Base-by-base conservation (phyloP, 64 coral and sea anemone species). In the Stylophora pistillata region DNA sequence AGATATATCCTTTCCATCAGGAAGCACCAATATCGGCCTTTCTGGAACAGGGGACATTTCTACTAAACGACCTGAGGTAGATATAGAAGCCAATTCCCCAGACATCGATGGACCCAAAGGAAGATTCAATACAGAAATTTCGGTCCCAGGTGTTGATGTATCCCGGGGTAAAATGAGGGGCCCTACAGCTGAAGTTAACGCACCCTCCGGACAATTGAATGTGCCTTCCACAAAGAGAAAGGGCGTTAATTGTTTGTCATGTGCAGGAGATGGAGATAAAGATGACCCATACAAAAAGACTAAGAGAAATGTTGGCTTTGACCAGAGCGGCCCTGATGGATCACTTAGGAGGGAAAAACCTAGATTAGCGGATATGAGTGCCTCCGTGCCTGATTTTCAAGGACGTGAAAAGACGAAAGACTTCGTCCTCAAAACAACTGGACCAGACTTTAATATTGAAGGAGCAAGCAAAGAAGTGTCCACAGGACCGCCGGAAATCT, bases 201-300 rank as follows among this genome's bases (percentile, higher is more conserved):
- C n/a, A n/a, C n/a, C n/a, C n/a, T n/a, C n/a, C n/a, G n/a, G n/a
- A 18, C 23, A 69, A 30, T 47, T 66, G 53, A 15, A 69, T 9
- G 5, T 27, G 5, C 61, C 60, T 15, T 69, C 62, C 10, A 27
- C 21, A 25, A 84, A 84, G 80, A 84, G 26, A 69, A 66, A 84
- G 34, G 33, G 10, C 53, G 33, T 60, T 7, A 84, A 63, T 26
- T 84, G 80, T 53, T 30, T 84, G 23, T 27, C 80, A 11, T 84
- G 80, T 37, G 23, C 62, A 26, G 80, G 60, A 21, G 25, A 12
- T 69, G 62, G 33, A n/a, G 62, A 84, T 18, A 84, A 84, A 69
- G 61, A 84, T 27, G 62, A 84, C 26, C 61, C 80, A 13, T 84
- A 84, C 34, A 47, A 18, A 34, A 53, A 68, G 13, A 27, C 20